Base-by-base conservation (phyloP, 2,113 vertebrate species). In the Prietella phreatophila region DNA sequence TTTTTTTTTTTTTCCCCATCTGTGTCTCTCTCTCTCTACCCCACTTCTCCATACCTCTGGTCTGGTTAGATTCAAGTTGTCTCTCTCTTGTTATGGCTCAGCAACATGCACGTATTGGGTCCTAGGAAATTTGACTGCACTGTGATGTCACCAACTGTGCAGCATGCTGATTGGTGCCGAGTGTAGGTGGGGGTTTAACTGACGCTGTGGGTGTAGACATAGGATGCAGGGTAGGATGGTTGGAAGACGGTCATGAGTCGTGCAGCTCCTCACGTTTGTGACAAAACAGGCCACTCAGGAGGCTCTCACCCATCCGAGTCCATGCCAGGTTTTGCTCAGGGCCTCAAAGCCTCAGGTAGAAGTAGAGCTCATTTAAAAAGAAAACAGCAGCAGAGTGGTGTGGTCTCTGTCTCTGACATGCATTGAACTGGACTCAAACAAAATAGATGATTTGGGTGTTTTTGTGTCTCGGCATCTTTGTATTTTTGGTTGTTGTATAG, bases 31-130 rank as follows among this genome's bases (percentile, higher is more conserved):
- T 65, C 4, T 83, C 55, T 36, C 56, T 81, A 11, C 20, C 13
- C 53, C 78, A 80, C 79, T 86, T 84, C 69, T 85, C 86, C 79
- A 47, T 71, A 55, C 60, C 75, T 86, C 83, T 88, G 60, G 4
- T 82, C 58, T 85, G 82, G 61, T 87, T 87, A 63, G 88, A 83
- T 82, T 87, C 75, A 39, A 36, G 76, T 27, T 42, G 30, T 92
- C 88, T 93, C 55, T 71, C 50, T 75, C 84, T 88, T 73, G 88
- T 92, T 83, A 87, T 89, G 92, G 90, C 93, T 93, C 92, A 20
- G 93, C 92, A 94, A 94, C 93, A 91, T 91, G 88, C 84, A 91
- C 91, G 63, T 91, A 95, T 95, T 95, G 94, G 94, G 93, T 95
- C 88, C 58, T 87, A 82, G 89, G 86, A 92, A 94, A 94, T 93